phyloP scores from a whole-genome alignment of 1,140 invertebrate species.

The Eupristina koningsbergeri region DNA sequence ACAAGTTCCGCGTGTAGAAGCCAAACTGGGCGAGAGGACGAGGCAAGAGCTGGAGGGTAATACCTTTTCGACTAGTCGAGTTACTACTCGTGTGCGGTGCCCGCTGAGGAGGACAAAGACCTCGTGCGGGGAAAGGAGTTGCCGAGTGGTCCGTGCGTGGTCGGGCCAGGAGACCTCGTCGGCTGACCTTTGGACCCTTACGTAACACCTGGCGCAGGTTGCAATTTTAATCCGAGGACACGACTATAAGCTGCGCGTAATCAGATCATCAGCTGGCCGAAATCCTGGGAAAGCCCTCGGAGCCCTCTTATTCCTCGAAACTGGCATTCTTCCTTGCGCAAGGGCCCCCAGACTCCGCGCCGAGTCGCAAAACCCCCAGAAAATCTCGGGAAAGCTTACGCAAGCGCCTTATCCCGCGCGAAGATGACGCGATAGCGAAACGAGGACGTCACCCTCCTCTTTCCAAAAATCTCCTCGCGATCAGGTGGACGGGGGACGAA shows the following conservation, averaged over 20 bases:
- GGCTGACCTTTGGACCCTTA: not conserved
- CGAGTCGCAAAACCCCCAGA: not conserved
- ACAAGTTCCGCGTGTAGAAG: too few species aligned
- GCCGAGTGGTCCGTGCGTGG: not conserved
- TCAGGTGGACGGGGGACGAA: not conserved
- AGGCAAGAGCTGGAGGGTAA: too few species aligned
- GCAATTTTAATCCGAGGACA: constrained; percentile 34
- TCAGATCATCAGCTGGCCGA: not conserved
- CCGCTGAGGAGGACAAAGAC: not conserved
- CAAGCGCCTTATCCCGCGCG: constrained; percentile 21
- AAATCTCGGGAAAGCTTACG: constrained; percentile 25
- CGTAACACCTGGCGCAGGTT: constrained; percentile 36
- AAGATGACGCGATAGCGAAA: constrained; percentile 7
- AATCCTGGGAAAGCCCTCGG: not conserved
- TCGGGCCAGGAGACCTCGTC: too few species aligned
- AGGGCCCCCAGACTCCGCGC: not conserved
- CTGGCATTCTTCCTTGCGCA: constrained; percentile 5
- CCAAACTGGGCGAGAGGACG: too few species aligned
- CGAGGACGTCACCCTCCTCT: not conserved
- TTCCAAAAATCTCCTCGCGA: not conserved
- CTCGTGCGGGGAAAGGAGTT: not conserved
- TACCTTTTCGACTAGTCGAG: too few species aligned
- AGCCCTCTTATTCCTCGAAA: not conserved
- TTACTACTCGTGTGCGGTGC: not conserved
- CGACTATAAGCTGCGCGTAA: not conserved